These are phyloP conservation scores for Pandemis cinnamomeana DNA, from an alignment of 2,888 invertebrate species.

Conservation along the genomic window DNA sequence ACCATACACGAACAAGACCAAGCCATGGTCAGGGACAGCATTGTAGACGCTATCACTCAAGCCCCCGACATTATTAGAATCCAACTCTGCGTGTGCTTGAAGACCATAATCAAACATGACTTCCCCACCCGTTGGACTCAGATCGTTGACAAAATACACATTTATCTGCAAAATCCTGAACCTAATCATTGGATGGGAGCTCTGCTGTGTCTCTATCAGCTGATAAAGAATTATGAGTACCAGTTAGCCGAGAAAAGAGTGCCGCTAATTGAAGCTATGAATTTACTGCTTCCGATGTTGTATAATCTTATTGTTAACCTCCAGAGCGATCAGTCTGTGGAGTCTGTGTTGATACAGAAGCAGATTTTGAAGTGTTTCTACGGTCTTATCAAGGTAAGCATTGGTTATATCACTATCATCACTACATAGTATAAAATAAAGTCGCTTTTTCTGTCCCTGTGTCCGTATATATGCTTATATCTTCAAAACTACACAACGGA, in stretches of 20 bases:
- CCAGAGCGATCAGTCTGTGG: conserved; percentile 93
- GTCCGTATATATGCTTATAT: too few relatives aligned
- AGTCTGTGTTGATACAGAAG: conserved; percentile 96
- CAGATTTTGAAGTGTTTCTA: conserved; percentile 95
- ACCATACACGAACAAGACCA: conserved; percentile 98
- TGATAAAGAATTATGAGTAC: conserved; percentile 97
- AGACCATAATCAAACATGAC: conserved; percentile 96
- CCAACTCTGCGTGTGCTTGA: conserved; percentile 96
- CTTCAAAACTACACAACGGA: too few relatives aligned
- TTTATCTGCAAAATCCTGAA: conserved; percentile 96
- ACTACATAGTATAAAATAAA: too few relatives aligned
- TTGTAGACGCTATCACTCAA: conserved; percentile 98
- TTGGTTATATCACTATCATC: too few relatives aligned
- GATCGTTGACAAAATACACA: conserved; percentile 97
- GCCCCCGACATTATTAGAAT: conserved; percentile 95
- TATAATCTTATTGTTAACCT: conserved; percentile 92
- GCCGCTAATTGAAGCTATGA: conserved; percentile 98
- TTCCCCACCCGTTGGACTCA: conserved; percentile 98
- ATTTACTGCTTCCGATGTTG: conserved; percentile 94
- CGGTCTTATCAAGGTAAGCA: conserved; percentile 92
- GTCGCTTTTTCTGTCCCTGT: too few relatives aligned
- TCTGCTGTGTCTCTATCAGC: conserved; percentile 94
- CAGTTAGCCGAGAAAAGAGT: conserved; percentile 94
- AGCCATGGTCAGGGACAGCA: conserved; percentile 94
- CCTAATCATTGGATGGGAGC: conserved; percentile 95